phyloP scores from a whole-genome alignment of 30 jellyfish, hydroid and myxozoan genomes.

The Cassiopea andromeda region DNA sequence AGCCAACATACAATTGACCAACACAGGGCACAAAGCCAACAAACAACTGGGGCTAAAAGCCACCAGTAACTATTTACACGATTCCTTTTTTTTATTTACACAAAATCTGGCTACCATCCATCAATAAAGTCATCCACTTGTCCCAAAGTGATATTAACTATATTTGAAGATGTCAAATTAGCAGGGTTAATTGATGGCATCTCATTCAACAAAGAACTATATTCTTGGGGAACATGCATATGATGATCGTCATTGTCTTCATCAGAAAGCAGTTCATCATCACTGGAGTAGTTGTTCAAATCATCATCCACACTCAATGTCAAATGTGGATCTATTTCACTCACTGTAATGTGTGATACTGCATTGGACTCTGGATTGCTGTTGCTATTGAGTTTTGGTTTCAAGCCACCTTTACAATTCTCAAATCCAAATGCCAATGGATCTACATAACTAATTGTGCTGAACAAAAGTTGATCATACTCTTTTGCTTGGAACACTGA shows the following conservation, averaged over 20 bases:
- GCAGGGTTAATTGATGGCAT: background rate
- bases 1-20: no score
- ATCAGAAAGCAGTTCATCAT: background rate
- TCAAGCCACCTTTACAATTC: background rate
- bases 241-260: background rate
- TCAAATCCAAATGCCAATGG: background rate
- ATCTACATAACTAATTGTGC: background rate
- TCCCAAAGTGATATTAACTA: constrained; percentile 4
- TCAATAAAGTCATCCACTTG: constrained; percentile 8
- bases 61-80: no score
- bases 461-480: background rate
- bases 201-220: background rate
- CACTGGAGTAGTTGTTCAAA: background rate
- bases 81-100: no score
- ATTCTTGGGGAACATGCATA: background rate
- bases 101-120: no score
- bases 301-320: background rate
- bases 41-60: no score
- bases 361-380: no score
- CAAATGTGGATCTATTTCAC: background rate
- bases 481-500: constrained; percentile 14
- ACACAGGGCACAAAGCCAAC: no score
- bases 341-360: background rate
- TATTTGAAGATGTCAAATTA: background rate
- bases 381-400: background rate